These are phyloP conservation scores for Antheraea assamensis DNA, from an alignment of 2,888 invertebrate genomes.

Conservation along the genomic window DNA sequence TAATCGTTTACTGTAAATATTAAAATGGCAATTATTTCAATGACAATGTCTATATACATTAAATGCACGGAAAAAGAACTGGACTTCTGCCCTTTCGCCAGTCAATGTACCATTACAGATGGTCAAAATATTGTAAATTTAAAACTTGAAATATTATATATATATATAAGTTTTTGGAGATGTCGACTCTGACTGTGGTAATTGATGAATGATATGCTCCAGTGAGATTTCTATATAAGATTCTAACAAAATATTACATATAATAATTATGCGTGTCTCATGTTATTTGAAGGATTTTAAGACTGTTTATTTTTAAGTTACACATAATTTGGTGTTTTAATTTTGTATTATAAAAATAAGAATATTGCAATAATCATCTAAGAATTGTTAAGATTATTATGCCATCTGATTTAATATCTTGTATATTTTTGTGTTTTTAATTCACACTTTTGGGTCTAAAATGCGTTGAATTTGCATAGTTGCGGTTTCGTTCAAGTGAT, in stretches of 20 bases:
- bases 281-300: slow-evolving; percentile 41
- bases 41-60: background rate
- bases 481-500: too few species aligned
- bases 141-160: too few species aligned
- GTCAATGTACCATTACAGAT: too few species aligned
- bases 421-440: background rate
- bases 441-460: background rate
- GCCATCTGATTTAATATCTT: background rate
- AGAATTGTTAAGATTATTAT: background rate
- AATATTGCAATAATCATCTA: background rate
- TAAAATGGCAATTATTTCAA: background rate
- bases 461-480: background rate
- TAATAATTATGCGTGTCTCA: too few species aligned
- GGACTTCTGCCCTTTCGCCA: background rate
- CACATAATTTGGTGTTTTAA: background rate
- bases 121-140: too few species aligned
- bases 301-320: slow-evolving; percentile 40
- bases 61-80: background rate
- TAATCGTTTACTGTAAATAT: background rate
- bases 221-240: too few species aligned
- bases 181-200: too few species aligned
- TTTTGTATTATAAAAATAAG: slow-evolving; percentile 9
- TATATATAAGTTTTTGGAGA: too few species aligned
- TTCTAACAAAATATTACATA: too few species aligned
- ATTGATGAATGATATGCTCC: too few species aligned